These are phyloP conservation scores for Heliconius erato DNA, from an alignment of 2,888 invertebrate species.

Conservation along the genomic window DNA sequence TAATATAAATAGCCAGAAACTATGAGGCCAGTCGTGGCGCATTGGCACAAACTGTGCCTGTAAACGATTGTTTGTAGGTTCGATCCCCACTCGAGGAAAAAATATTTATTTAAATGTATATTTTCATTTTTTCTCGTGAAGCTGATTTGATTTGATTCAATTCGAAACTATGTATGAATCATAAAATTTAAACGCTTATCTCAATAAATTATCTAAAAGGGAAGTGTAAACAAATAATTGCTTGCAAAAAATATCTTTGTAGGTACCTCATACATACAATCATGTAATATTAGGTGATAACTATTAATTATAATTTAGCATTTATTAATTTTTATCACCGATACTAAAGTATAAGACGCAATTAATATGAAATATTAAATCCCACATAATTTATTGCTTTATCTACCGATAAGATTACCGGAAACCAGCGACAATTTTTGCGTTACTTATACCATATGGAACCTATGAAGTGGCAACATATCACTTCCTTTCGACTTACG, in stretches of 20 bases:
- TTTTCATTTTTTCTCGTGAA: no score
- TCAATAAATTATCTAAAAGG: not conserved
- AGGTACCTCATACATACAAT: not conserved
- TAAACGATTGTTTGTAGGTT: no score
- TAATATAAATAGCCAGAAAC: not conserved
- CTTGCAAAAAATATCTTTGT: constrained; percentile 1
- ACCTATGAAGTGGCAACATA: not conserved
- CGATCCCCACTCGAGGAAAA: no score
- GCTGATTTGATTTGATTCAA: no score
- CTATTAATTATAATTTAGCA: constrained; percentile 9
- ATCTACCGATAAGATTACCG: not conserved
- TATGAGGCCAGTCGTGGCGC: not conserved
- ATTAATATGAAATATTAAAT: not conserved
- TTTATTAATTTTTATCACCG: not conserved
- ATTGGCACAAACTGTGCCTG: no score
- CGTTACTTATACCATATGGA: not conserved
- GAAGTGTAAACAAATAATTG: constrained; percentile 12
- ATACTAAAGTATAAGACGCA: not conserved
- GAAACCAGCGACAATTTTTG: not conserved
- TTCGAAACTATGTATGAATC: not conserved
- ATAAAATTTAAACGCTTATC: not conserved
- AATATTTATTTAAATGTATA: no score
- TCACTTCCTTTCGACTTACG: not conserved
- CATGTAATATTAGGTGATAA: not conserved
- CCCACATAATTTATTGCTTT: not conserved